Conservation (phyloP, 2,888 invertebrate genomes). For the Caenorhabditis sp. region DNA sequence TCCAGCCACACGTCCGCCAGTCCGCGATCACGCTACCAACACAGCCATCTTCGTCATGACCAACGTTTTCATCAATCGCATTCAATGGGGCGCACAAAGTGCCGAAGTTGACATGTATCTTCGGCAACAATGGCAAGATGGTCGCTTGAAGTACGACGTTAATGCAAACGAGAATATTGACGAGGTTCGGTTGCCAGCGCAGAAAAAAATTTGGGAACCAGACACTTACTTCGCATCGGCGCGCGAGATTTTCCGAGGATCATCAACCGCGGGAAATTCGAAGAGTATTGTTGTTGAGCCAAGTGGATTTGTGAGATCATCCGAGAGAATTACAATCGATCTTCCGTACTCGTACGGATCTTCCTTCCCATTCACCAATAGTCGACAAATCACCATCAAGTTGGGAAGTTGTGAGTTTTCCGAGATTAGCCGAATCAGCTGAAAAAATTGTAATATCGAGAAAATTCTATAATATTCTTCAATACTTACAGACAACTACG, state of each 20-base stretch:
- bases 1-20: conserved; percentile 62
- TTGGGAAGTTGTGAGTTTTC: conserved; percentile 51
- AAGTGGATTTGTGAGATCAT: conserved; percentile 59
- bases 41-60: conserved; percentile 65
- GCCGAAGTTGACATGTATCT: conserved; percentile 69
- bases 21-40: conserved; percentile 65
- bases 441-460: not conserved
- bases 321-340: conserved; percentile 52
- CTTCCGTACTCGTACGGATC: conserved; percentile 48
- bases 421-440: not conserved
- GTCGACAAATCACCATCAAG: conserved; percentile 47
- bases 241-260: conserved; percentile 37
- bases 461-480: not conserved
- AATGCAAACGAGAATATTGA: conserved; percentile 62
- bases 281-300: conserved; percentile 59
- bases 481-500: conserved; percentile 52
- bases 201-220: conserved; percentile 64
- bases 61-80: conserved; percentile 61
- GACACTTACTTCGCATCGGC: conserved; percentile 66
- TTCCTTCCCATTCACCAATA: conserved; percentile 55
- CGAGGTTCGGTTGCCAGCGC: conserved; percentile 58
- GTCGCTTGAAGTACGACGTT: conserved; percentile 64
- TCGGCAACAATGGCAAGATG: conserved; percentile 69
- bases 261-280: conserved; percentile 10
- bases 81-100: conserved; percentile 59